Evolutionary conservation across 2,888 invertebrate genomes (phyloP).

Genomic region (Erebia palarica): DNA sequence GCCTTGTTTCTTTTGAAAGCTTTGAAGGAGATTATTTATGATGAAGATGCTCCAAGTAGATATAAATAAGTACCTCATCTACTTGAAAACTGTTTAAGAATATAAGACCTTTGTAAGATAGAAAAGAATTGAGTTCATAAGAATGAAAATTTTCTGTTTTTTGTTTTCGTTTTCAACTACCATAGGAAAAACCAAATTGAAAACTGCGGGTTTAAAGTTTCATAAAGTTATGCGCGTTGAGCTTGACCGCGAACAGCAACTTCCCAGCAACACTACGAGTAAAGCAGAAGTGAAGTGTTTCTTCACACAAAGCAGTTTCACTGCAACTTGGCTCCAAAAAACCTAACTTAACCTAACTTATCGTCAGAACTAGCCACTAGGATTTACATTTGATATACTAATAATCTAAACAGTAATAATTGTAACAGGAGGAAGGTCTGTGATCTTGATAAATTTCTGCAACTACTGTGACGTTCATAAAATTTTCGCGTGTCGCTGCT

Average conservation of each 20-base stretch:
- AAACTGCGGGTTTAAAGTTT: constrained; percentile 56
- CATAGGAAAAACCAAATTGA: constrained; percentile 7
- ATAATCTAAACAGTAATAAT: too few relatives aligned
- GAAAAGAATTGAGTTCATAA: too few relatives aligned
- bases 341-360: background rate
- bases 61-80: too few relatives aligned
- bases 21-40: background rate
- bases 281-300: constrained; percentile 79
- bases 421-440: too few relatives aligned
- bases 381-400: too few relatives aligned
- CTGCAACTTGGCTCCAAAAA: constrained; percentile 46
- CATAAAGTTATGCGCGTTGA: constrained; percentile 57
- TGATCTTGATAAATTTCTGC: too few relatives aligned
- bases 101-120: too few relatives aligned
- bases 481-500: too few relatives aligned
- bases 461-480: too few relatives aligned
- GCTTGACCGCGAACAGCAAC: constrained; percentile 66
- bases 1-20: background rate
- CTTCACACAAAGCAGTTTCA: constrained; percentile 72
- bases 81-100: too few relatives aligned
- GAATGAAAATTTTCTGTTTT: background rate
- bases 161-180: background rate
- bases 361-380: background rate
- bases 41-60: too few relatives aligned
- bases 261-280: constrained; percentile 70